These are phyloP conservation scores for Chrysodeixis includens DNA, from an alignment of 2,888 invertebrate genomes.

Conservation along the genomic window DNA sequence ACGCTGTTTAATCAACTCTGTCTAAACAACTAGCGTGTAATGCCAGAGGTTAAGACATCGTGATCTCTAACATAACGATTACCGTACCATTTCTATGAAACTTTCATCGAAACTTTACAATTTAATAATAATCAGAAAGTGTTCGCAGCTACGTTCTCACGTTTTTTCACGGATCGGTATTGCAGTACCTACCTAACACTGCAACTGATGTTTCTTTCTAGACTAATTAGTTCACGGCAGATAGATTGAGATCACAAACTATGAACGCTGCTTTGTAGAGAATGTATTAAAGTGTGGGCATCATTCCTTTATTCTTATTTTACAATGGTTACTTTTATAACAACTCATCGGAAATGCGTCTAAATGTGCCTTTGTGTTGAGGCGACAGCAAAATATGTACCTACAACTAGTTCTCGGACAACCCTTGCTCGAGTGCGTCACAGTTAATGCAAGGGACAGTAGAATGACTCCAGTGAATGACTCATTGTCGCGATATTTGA, in stretches of 20 bases:
- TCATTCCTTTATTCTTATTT: conserved; percentile 9
- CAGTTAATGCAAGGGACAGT: conserved; percentile 46
- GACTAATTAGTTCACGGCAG: conserved; percentile 37
- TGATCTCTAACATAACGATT: conserved; percentile 34
- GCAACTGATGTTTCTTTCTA: conserved; percentile 40
- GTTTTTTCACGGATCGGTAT: conserved; percentile 50
- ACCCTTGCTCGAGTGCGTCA: conserved; percentile 47
- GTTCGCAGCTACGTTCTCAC: conserved; percentile 41
- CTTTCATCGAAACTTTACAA: conserved; percentile 54
- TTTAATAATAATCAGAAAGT: conserved; percentile 56
- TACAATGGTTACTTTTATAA: conserved; percentile 11
- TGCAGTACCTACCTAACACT: conserved; percentile 30
- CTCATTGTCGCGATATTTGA: conserved; percentile 51
- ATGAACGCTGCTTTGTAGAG: conserved; percentile 3
- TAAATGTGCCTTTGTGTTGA: conserved; percentile 43
- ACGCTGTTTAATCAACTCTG: conserved; percentile 44
- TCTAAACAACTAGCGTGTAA: conserved; percentile 38
- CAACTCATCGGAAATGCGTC: conserved; percentile 46
- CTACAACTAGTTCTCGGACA: conserved; percentile 21
- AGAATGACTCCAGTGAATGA: conserved; percentile 47
- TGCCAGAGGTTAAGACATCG: conserved; percentile 46
- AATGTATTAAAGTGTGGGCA: neutral
- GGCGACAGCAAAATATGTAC: conserved; percentile 24
- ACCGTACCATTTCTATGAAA: conserved; percentile 45
- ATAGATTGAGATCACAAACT: conserved; percentile 33